These are phyloP conservation scores for Eugnorisma glareosa DNA, from an alignment of 2,888 invertebrate species.

Conservation along the genomic window DNA sequence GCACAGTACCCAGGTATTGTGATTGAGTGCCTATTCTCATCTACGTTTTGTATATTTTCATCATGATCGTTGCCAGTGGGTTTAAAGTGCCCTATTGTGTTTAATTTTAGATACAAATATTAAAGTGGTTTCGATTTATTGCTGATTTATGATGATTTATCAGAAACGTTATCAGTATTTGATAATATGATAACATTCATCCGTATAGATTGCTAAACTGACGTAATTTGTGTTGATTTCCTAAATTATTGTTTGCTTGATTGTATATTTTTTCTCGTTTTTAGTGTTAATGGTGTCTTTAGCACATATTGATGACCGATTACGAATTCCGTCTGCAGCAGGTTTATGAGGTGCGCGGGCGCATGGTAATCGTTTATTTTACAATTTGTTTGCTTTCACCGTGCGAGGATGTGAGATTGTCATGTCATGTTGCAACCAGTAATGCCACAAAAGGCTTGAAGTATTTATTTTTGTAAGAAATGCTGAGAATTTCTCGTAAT, in stretches of 20 bases:
- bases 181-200: conserved; percentile 47
- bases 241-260: conserved; percentile 24
- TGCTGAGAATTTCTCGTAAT: conserved; percentile 21
- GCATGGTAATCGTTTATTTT: conserved; percentile 76
- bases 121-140: conserved; percentile 9
- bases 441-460: conserved; percentile 73
- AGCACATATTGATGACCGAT: conserved; percentile 50
- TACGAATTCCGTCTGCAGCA: conserved; percentile 53
- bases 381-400: conserved; percentile 87
- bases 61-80: conserved; percentile 31
- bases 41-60: conserved; percentile 16
- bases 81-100: conserved; percentile 1
- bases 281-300: conserved; percentile 52
- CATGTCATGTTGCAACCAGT: conserved; percentile 78
- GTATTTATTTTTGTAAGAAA: conserved; percentile 74
- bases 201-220: conserved; percentile 17
- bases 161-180: conserved; percentile 41
- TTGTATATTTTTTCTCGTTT: conserved; percentile 41
- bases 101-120: neutral
- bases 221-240: conserved; percentile 26
- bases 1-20: conserved; percentile 81
- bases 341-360: conserved; percentile 58
- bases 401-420: conserved; percentile 76
- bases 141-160: conserved; percentile 34
- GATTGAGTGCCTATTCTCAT: conserved; percentile 52